A percentile compares a stretch with the other conserved stretches of the same genome.
These are phyloP conservation scores for Diarsia dahlii DNA, from an alignment of 2,888 invertebrate species.

Conservation along the genomic window DNA sequence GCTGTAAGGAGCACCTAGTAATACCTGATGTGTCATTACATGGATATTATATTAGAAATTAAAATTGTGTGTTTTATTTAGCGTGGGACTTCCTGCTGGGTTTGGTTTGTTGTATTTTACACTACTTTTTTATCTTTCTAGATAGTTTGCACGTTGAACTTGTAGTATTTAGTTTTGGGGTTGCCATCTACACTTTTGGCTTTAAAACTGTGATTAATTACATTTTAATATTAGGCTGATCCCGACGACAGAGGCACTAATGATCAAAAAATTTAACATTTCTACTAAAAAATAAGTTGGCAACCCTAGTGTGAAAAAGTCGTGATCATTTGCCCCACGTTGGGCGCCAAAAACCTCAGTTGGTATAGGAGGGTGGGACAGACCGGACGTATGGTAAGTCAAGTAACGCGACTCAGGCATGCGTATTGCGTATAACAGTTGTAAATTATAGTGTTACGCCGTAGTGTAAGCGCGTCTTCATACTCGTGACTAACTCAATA, in stretches of 20 bases:
- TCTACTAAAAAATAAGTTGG: constrained; percentile 69
- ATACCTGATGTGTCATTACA: constrained; percentile 89
- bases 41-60: constrained; percentile 87
- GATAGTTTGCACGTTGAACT: constrained; percentile 76
- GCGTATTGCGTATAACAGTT: constrained; percentile 73
- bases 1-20: constrained; percentile 88
- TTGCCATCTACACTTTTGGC: constrained; percentile 67
- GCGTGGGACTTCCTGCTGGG: constrained; percentile 84
- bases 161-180: constrained; percentile 67
- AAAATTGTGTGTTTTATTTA: constrained; percentile 89
- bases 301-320: constrained; percentile 73
- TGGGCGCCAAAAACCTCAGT: constrained; percentile 74
- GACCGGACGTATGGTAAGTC: constrained; percentile 74
- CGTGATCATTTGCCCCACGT: constrained; percentile 74
- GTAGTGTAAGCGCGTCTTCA: constrained; percentile 66
- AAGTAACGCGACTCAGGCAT: constrained; percentile 72
- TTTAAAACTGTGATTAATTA: constrained; percentile 69
- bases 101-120: constrained; percentile 70
- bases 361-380: constrained; percentile 69
- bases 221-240: constrained; percentile 62
- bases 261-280: constrained; percentile 62
- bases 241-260: constrained; percentile 64
- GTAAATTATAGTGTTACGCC: constrained; percentile 68
- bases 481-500: constrained; percentile 75
- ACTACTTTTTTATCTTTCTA: constrained; percentile 69